phyloP scores from a whole-genome alignment of 1,140 invertebrate genomes.

The Nixonia krombeini region DNA sequence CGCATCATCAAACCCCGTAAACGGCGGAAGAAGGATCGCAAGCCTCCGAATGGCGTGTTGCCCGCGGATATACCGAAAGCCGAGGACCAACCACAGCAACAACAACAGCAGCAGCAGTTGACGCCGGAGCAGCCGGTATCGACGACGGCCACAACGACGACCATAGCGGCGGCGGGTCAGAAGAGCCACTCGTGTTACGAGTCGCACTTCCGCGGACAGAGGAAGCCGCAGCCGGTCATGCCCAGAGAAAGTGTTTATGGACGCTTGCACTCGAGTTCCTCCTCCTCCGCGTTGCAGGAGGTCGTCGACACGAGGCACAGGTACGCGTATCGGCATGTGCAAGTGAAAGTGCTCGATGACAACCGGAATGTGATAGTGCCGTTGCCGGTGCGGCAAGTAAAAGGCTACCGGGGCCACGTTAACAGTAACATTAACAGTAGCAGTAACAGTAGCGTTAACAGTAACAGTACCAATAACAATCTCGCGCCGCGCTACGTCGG shows the following conservation, averaged over 20 bases:
- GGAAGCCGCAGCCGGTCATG: slow-evolving; percentile 21
- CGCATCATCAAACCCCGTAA: slow-evolving; percentile 91
- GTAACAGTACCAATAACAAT: slow-evolving; percentile 20
- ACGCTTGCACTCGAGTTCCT: slow-evolving; percentile 34
- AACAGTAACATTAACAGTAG: slow-evolving; percentile 21
- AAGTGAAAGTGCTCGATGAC: slow-evolving; percentile 69
- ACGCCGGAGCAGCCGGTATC: slow-evolving; percentile 60
- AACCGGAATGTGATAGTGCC: slow-evolving; percentile 66
- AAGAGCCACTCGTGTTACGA: slow-evolving; percentile 51
- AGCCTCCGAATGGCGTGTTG: slow-evolving; percentile 70
- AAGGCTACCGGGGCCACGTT: slow-evolving; percentile 51
- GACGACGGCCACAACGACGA: slow-evolving; percentile 13
- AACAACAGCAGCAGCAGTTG: too few species aligned
- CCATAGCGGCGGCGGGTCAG: slow-evolving; percentile 4
- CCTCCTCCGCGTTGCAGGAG: slow-evolving; percentile 51
- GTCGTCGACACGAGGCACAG: slow-evolving; percentile 59
- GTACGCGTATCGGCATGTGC: slow-evolving; percentile 61
- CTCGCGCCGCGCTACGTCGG: slow-evolving; percentile 44
- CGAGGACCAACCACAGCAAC: slow-evolving; percentile 60
- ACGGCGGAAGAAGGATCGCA: slow-evolving; percentile 89
- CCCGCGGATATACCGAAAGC: slow-evolving; percentile 45
- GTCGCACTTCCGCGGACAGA: slow-evolving; percentile 50
- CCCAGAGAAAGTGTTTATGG: slow-evolving; percentile 51
- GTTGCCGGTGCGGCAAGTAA: slow-evolving; percentile 51
- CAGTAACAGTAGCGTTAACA: slow-evolving; percentile 38